Base-by-base conservation (phyloP, 2,113 vertebrate genomes). In the Setophaga kirtlandii region DNA sequence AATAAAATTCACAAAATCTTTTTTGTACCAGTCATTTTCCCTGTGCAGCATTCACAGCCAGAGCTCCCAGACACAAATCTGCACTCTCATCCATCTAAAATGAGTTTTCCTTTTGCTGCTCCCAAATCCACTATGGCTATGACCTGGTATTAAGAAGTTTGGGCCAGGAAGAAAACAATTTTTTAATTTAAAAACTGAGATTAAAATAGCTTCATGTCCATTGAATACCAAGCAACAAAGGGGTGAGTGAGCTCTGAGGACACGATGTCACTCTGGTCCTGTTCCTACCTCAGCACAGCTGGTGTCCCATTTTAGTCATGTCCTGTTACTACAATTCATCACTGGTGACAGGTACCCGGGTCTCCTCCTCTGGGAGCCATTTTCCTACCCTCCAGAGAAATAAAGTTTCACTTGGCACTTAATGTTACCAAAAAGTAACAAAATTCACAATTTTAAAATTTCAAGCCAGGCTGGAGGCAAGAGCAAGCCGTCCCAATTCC, bases 341-440 rank as follows among this genome's bases (percentile, higher is more conserved):
- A 53, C 84, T 77, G 69, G 39, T 41, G 33, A 53, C 85, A 69
- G 50, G 37, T 55, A 42, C 3, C 14, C 2, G 8, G 33, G 71
- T 44, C 41, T 53, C 60, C 55, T 62, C 70, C 83, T 59, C 63
- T 1, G 3, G 56, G 16, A 55, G 33, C 55, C 39, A 8, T 33
- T 46, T 74, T 55, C 47, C 33, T 23, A 10, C 19, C 15, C 41
- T 87, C 42, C 63, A 67, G 44, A 52, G 33, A 92, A 92, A 84
- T 28, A 70, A 74, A 44, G 62, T 65, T 90, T 92, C 50, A 35
- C 78, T 94, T 97, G 97, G 97, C 97, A 98, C 96, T 96, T 96
- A 64, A 39, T 83, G 79, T 97, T 94, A 97, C 76, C 41, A 95
- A 90, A 94, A 93, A 68, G 88, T 93, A 95, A 91, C 65, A 64